phyloP scores from a whole-genome alignment of 2,888 invertebrate genomes.

The Herminia tarsipennalis region DNA sequence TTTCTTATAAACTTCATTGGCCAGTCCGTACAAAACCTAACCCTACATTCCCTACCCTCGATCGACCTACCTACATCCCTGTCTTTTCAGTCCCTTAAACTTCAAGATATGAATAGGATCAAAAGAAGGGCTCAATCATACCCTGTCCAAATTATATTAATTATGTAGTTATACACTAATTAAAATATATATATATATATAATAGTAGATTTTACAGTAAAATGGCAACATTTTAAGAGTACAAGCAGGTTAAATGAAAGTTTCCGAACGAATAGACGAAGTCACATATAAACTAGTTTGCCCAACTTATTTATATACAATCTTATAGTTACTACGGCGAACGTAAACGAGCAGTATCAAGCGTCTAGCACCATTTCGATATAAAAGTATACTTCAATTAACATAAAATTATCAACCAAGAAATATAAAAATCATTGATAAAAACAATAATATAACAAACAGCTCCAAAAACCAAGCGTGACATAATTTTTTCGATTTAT shows the following conservation, averaged over 20 bases:
- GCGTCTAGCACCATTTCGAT: conserved; percentile 85
- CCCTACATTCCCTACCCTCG: conserved; percentile 63
- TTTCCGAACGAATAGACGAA: conserved; percentile 31
- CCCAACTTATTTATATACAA: conserved; percentile 65
- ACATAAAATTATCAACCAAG: conserved; percentile 82
- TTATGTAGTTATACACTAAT: conserved; percentile 55
- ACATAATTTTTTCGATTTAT: conserved; percentile 24
- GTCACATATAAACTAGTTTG: conserved; percentile 42
- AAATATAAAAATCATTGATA: conserved; percentile 64
- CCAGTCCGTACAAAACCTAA: conserved; percentile 80
- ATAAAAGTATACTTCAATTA: conserved; percentile 76
- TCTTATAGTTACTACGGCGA: conserved; percentile 66
- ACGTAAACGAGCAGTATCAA: conserved; percentile 71
- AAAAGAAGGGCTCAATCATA: conserved; percentile 61
- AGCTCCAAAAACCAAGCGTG: conserved; percentile 49
- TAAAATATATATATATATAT: conserved; percentile 38
- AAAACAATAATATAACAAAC: conserved; percentile 69
- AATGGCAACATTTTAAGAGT: conserved; percentile 70
- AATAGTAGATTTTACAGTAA: conserved; percentile 44
- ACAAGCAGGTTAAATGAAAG: conserved; percentile 58
- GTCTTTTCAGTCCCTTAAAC: conserved; percentile 77
- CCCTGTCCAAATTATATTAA: conserved; percentile 75
- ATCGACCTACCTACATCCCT: conserved; percentile 75
- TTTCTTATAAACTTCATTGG: conserved; percentile 68
- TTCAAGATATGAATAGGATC: conserved; percentile 68